Evolutionary conservation across 2,797 vertebrate species (phyloP).

Genomic region (Chiloscyllium punctatum): DNA sequence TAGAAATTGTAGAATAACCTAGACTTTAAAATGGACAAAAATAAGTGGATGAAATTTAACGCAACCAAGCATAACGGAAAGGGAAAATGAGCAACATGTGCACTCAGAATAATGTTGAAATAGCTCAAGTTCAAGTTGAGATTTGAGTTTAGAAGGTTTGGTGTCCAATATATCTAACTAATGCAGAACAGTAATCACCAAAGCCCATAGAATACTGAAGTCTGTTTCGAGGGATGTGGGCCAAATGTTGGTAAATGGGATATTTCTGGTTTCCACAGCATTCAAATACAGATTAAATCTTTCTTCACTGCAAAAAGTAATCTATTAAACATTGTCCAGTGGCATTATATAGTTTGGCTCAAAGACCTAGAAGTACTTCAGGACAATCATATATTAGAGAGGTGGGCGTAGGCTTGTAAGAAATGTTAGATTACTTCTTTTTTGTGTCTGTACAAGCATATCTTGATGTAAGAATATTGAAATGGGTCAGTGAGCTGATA

Average conservation of each 20-base stretch:
- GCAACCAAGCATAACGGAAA: not conserved
- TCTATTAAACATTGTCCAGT: not conserved
- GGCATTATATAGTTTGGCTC: not conserved
- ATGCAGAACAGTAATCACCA: too few relatives aligned
- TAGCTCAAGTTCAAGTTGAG: not conserved
- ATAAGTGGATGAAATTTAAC: not conserved
- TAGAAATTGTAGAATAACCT: not conserved
- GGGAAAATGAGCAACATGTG: not conserved
- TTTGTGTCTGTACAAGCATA: not conserved
- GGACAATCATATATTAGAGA: not conserved
- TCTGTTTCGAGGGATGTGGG: not conserved
- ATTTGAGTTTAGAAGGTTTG: not conserved
- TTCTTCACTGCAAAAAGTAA: not conserved
- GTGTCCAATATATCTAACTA: not conserved
- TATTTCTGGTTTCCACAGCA: not conserved
- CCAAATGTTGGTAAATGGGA: not conserved
- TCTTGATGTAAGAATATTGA: not conserved
- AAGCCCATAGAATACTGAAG: not conserved
- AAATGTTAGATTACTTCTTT: not conserved
- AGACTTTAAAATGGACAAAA: not conserved
- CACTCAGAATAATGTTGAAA: not conserved
- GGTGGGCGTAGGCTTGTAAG: not conserved
- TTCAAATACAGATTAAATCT: not conserved
- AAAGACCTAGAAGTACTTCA: not conserved
- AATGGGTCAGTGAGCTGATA: not conserved